phyloP scores from a whole-genome alignment of 92 coral and sea anemone genomes.

The Epizoanthus ramosus region DNA sequence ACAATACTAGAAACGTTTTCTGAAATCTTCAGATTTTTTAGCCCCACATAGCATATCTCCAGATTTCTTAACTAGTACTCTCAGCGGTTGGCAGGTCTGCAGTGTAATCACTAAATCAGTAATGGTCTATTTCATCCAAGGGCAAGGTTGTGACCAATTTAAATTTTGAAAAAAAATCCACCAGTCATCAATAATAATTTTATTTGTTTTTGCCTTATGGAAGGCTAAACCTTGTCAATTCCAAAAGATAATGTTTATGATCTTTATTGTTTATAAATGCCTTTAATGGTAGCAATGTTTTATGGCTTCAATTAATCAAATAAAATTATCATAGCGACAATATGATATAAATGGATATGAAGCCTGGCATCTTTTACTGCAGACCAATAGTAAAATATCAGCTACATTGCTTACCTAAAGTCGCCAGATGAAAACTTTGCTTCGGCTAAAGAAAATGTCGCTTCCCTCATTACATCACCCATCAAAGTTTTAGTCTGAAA shows the following conservation, averaged over 20 bases:
- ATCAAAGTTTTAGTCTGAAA: conserved; percentile 91
- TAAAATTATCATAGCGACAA: too few relatives aligned
- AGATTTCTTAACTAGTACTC: too few relatives aligned
- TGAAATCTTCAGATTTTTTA: too few relatives aligned
- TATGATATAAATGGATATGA: too few relatives aligned
- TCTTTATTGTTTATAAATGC: conserved; percentile 1
- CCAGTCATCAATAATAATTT: background rate
- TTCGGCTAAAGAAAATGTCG: conserved; percentile 97
- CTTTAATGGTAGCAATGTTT: background rate
- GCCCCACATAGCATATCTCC: too few relatives aligned
- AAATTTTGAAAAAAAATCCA: background rate
- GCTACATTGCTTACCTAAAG: conserved; percentile 68
- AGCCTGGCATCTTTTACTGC: background rate
- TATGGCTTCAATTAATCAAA: background rate
- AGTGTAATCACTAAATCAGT: too few relatives aligned
- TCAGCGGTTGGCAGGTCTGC: too few relatives aligned
- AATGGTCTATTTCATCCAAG: background rate
- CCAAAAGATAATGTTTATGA: background rate
- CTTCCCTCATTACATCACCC: conserved; percentile 99
- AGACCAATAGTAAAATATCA: background rate
- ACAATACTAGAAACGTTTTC: too few relatives aligned
- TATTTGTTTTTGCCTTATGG: background rate
- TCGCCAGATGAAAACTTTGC: conserved; percentile 98
- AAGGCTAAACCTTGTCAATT: background rate
- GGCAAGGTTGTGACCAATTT: too few relatives aligned